Percentiles rank a stretch among this genome's conserved stretches.
phyloP scores from a whole-genome alignment of 2,797 vertebrate genomes.

The Sternarchorhynchus goeldii region DNA sequence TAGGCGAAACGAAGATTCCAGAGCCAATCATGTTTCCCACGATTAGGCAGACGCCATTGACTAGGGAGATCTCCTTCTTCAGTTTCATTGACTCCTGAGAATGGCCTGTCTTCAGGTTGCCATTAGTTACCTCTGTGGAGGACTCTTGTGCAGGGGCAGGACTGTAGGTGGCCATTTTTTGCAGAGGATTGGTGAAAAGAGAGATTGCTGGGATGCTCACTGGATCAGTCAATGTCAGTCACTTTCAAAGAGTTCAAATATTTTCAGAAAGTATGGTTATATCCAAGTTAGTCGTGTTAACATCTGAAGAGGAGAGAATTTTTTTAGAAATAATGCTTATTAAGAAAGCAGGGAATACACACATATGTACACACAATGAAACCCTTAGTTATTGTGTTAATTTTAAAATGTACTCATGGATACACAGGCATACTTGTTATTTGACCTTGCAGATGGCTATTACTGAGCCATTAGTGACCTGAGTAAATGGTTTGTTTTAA shows the following conservation, averaged over 20 bases:
- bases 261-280: constrained; percentile 26
- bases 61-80: constrained; percentile 90
- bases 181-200: constrained; percentile 1
- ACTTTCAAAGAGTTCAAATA: constrained; percentile 23
- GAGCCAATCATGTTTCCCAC: constrained; percentile 98
- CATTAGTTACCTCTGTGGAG: constrained; percentile 60
- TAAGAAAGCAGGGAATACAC: constrained; percentile 13
- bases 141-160: constrained; percentile 57
- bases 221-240: constrained; percentile 35
- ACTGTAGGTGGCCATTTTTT: constrained; percentile 72
- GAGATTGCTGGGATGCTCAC: background rate
- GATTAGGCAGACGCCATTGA: constrained; percentile 90
- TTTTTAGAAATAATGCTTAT: constrained; percentile 19
- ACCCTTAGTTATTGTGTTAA: constrained; percentile 7
- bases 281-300: constrained; percentile 54
- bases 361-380: constrained; percentile 36
- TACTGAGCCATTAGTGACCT: constrained; percentile 70
- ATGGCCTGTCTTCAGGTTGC: constrained; percentile 45
- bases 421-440: constrained; percentile 40
- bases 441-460: constrained; percentile 58
- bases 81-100: constrained; percentile 80
- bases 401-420: constrained; percentile 41
- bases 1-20: constrained; percentile 91
- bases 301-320: constrained; percentile 68
- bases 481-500: constrained; percentile 71